Base-by-base conservation (phyloP, 2,888 invertebrate genomes). In the Hipparchia semele region DNA sequence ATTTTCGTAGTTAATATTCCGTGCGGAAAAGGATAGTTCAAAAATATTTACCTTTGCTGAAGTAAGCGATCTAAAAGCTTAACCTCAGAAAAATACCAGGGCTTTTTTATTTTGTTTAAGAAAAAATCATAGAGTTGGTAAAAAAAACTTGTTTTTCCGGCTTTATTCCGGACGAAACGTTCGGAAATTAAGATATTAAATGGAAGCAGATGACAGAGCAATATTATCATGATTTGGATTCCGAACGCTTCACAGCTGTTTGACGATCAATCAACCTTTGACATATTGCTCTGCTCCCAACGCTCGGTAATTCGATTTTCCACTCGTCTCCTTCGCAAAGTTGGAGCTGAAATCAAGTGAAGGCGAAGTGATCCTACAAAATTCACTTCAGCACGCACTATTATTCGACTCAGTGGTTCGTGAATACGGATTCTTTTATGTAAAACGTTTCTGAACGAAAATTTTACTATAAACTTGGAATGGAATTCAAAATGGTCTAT, bases 321-420 rank as follows among this genome's bases (percentile, higher is more conserved):
- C 88, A 84, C 81, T 82, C 82, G 81, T 84, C 85, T 84, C 80
- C 78, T 80, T 81, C 84, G 83, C 82, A 82, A 83, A 85, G 82
- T 83, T 80, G 80, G 79, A 78, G 76, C 80, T 78, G 80, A 79
- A 81, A 78, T 82, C 79, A 73, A 75, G 74, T 79, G 79, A 70
- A 72, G 64, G 80, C 80, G 79, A 80, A 83, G 81, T 81, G 83
- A 87, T 87, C 86, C 81, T 83, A 78, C 78, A 78, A 82, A 84
- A 87, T 88, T 86, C 85, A 86, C 83, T 86, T 81, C 33, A 67
- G 68, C 72, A 75, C 71, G 73, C 82, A 89, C 91, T 91, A 92
- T 92, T 90, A 92, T 88, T 82, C 91, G 86, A 87, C 76, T 81
- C 92, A 91, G 78, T 92, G 92, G 83, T 74, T 87, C 87, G 90